Evolutionary conservation across 2,113 vertebrate genomes (phyloP).

Genomic region (Nothocercus julius): DNA sequence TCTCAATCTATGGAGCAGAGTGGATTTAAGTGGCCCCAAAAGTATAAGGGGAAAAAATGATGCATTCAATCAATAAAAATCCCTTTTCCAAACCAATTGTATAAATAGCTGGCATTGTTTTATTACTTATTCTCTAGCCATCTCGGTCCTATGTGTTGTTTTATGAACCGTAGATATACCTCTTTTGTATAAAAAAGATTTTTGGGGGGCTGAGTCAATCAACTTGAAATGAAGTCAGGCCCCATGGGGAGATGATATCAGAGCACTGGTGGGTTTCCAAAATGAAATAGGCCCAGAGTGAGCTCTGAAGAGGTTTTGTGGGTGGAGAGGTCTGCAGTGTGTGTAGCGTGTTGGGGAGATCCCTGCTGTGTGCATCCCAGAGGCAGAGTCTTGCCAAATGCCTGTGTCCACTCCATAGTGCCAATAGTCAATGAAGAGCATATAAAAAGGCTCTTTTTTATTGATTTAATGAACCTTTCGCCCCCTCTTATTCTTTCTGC

Average conservation of each 20-base stretch:
- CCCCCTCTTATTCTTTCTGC: background rate
- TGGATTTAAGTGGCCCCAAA: constrained; percentile 36
- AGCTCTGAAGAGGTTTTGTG: constrained; percentile 16
- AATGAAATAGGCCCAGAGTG: constrained; percentile 20
- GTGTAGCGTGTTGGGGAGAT: background rate
- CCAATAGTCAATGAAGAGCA: background rate
- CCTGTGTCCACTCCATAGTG: background rate
- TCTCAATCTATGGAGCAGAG: background rate
- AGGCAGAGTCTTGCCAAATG: background rate
- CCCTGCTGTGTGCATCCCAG: background rate
- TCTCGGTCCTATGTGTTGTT: background rate
- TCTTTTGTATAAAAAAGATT: background rate
- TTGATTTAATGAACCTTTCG: background rate
- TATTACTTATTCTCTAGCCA: constrained; percentile 36
- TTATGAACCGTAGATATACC: constrained; percentile 17
- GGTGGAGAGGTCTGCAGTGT: constrained; percentile 25
- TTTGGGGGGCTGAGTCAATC: background rate
- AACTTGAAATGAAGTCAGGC: constrained; percentile 29
- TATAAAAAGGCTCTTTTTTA: background rate
- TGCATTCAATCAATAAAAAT: constrained; percentile 44
- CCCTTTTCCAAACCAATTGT: background rate
- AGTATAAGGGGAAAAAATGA: constrained; percentile 37
- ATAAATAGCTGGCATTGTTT: constrained; percentile 29
- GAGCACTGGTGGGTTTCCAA: constrained; percentile 44
- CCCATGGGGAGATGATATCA: constrained; percentile 35